A percentile compares a stretch with the other conserved stretches of the same genome.
Evolutionary conservation across 2,888 invertebrate species (phyloP).

Genomic region (Sesia apiformis): DNA sequence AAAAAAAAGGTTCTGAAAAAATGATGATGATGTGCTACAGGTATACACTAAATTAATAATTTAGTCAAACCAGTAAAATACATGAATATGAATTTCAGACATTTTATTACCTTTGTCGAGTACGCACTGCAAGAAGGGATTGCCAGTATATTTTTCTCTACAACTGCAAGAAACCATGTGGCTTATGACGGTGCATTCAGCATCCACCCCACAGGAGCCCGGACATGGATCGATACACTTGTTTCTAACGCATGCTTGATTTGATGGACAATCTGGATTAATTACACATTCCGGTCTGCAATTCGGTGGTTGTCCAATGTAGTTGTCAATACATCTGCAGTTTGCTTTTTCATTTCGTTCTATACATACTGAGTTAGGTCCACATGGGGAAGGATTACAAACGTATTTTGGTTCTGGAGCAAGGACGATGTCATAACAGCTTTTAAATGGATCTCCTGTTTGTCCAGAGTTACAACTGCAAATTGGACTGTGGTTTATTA

Average conservation of each 20-base stretch:
- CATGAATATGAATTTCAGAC: no score
- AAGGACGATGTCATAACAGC: slow-evolving; percentile 76
- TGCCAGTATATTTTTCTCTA: slow-evolving; percentile 82
- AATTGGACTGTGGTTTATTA: slow-evolving; percentile 89
- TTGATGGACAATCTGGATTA: slow-evolving; percentile 85
- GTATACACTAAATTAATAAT: no score
- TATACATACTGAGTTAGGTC: slow-evolving; percentile 84
- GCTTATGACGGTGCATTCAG: slow-evolving; percentile 85
- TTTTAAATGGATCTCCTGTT: slow-evolving; percentile 86
- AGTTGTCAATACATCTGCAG: slow-evolving; percentile 85
- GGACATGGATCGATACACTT: slow-evolving; percentile 89
- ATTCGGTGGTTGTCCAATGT: slow-evolving; percentile 85
- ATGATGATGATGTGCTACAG: no score
- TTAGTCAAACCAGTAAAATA: no score
- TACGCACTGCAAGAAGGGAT: slow-evolving; percentile 87
- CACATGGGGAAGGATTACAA: slow-evolving; percentile 87
- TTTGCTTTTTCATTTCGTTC: slow-evolving; percentile 78
- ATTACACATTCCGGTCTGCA: slow-evolving; percentile 89
- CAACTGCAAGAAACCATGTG: slow-evolving; percentile 90
- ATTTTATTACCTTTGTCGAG: slow-evolving; percentile 60
- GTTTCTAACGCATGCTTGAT: slow-evolving; percentile 85
- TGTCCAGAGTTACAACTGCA: slow-evolving; percentile 86
- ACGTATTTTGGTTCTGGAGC: slow-evolving; percentile 61
- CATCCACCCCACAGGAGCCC: slow-evolving; percentile 85
- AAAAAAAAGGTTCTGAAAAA: no score